Conservation (phyloP, 2,888 invertebrate genomes). For the Pteria penguin region DNA sequence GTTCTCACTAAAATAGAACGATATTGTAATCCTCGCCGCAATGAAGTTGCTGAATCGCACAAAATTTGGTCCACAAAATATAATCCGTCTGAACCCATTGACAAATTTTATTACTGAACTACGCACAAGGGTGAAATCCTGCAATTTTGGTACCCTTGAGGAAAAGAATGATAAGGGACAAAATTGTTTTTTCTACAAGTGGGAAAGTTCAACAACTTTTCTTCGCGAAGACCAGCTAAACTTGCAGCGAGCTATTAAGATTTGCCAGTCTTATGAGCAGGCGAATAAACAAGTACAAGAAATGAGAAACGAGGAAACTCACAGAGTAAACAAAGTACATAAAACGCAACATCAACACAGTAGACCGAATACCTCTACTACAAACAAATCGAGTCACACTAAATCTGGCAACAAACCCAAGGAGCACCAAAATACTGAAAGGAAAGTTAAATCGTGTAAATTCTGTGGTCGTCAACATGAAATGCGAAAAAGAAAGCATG, state of each 20-base stretch:
- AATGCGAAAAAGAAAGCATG: constrained; percentile 40
- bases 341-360: background rate
- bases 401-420: background rate
- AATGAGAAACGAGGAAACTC: constrained; percentile 2
- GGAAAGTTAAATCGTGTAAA: constrained; percentile 23
- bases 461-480: constrained; percentile 52
- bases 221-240: constrained; percentile 20
- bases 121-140: constrained; percentile 8
- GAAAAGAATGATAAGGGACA: constrained; percentile 17
- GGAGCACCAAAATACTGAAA: background rate
- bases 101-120: constrained; percentile 32
- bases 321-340: constrained; percentile 2
- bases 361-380: background rate
- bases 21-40: constrained; percentile 24
- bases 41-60: constrained; percentile 26
- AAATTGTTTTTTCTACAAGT: background rate
- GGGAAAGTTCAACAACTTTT: constrained; percentile 18
- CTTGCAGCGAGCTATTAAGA: constrained; percentile 19
- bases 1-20: constrained; percentile 15
- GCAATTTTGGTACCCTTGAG: constrained; percentile 19
- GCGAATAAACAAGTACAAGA: constrained; percentile 15
- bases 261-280: constrained; percentile 22
- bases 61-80: constrained; percentile 25
- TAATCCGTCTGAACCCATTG: constrained; percentile 16
- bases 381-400: background rate